These are phyloP conservation scores for Ganaspis sp. DNA, from an alignment of 1,140 invertebrate genomes.

Conservation along the genomic window DNA sequence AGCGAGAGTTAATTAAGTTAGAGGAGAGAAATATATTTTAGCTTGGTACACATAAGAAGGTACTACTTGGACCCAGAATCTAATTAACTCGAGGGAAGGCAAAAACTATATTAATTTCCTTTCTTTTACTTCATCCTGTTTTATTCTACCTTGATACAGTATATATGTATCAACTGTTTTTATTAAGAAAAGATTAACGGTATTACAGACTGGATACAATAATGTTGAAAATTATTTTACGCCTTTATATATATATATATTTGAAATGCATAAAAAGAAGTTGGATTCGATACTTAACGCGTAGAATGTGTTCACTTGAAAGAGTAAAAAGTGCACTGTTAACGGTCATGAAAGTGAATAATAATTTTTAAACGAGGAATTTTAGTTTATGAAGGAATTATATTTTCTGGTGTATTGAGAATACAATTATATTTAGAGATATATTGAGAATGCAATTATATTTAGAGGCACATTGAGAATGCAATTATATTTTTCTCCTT, in stretches of 20 bases:
- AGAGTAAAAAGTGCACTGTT: not conserved
- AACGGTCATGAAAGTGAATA: not conserved
- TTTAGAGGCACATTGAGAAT: not conserved
- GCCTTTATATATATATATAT: not conserved
- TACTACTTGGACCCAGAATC: constrained; percentile 35
- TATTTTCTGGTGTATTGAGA: not conserved
- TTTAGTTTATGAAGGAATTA: not conserved
- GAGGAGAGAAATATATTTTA: not conserved
- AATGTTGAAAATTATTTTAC: not conserved
- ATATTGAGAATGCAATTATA: not conserved
- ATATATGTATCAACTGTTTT: not conserved
- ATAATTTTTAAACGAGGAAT: not conserved
- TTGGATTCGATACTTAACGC: not conserved
- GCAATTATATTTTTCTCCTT: not conserved
- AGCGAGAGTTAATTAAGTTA: constrained; percentile 14
- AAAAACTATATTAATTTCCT: constrained; percentile 60
- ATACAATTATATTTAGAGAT: not conserved
- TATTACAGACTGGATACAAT: not conserved
- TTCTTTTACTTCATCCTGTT: constrained; percentile 30
- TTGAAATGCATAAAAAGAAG: no score
- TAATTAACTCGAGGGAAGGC: constrained; percentile 50
- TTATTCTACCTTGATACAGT: not conserved
- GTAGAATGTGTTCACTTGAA: not conserved
- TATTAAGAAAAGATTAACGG: not conserved
- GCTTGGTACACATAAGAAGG: not conserved